phyloP scores from a whole-genome alignment of 2,888 invertebrate species.

The Conus canariensis region DNA sequence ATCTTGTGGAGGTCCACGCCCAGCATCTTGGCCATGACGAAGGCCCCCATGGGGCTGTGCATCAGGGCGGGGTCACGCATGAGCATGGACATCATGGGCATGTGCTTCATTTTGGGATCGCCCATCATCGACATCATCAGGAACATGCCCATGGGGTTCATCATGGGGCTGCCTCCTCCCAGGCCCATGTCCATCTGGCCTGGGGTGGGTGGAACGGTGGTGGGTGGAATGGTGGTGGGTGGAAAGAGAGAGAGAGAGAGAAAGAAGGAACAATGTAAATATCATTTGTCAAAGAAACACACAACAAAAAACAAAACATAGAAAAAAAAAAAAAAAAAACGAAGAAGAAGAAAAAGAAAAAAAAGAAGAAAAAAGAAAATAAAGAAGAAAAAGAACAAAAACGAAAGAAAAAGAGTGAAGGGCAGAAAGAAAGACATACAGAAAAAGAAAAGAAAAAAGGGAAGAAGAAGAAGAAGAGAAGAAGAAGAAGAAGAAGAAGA shows the following conservation, averaged over 20 bases:
- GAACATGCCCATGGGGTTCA: not conserved
- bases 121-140: not conserved
- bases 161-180: not conserved
- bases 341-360: no score
- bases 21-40: not conserved
- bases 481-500: no score
- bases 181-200: not conserved
- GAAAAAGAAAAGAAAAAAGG: no score
- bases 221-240: not conserved
- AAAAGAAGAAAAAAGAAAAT: no score
- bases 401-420: no score
- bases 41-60: conserved; percentile 12
- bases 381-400: no score
- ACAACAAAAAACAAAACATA: no score
- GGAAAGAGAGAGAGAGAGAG: not conserved
- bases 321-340: no score
- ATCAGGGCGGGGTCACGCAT: not conserved
- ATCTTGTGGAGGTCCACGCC: conserved; percentile 11
- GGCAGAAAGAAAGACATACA: no score
- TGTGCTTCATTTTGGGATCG: not conserved
- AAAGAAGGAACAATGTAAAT: no score
- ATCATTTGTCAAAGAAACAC: no score
- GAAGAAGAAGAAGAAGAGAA: no score
- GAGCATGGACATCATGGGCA: not conserved
- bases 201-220: not conserved